Evolutionary conservation across 2,113 vertebrate genomes (phyloP).

Genomic region (Larimichthys polyactis): DNA sequence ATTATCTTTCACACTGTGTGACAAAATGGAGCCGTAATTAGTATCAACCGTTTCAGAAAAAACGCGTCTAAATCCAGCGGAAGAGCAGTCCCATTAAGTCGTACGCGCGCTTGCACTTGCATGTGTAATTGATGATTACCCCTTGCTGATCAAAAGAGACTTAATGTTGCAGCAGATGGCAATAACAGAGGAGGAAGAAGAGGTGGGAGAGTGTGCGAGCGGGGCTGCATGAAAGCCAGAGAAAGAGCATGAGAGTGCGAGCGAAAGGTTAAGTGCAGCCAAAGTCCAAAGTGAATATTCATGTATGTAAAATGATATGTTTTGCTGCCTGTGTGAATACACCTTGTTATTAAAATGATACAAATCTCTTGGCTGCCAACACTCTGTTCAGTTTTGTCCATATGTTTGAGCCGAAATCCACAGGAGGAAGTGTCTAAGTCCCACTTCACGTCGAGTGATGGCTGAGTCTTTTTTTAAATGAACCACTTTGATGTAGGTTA

Average conservation of each 20-base stretch:
- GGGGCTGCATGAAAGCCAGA: slow-evolving; percentile 5
- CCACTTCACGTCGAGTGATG: slow-evolving; percentile 13
- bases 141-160: slow-evolving; percentile 62
- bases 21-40: slow-evolving; percentile 80
- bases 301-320: slow-evolving; percentile 9
- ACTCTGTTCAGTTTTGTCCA: neutral
- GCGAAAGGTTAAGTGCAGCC: slow-evolving; percentile 62
- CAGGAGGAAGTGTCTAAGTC: neutral
- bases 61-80: slow-evolving; percentile 64
- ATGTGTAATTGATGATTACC: slow-evolving; percentile 80
- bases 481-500: slow-evolving; percentile 18
- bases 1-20: slow-evolving; percentile 73
- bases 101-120: slow-evolving; percentile 62
- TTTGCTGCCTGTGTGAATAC: neutral
- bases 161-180: slow-evolving; percentile 55
- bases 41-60: slow-evolving; percentile 76
- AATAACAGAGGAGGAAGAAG: slow-evolving; percentile 21
- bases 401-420: neutral
- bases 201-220: slow-evolving; percentile 12
- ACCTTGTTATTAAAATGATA: slow-evolving; percentile 5
- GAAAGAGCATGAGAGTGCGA: slow-evolving; percentile 49
- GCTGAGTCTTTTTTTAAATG: slow-evolving; percentile 10
- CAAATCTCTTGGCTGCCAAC: neutral
- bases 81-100: slow-evolving; percentile 73
- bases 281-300: slow-evolving; percentile 68